These are phyloP conservation scores for Magallana nippona DNA, from an alignment of 2,888 invertebrate species.

Conservation along the genomic window DNA sequence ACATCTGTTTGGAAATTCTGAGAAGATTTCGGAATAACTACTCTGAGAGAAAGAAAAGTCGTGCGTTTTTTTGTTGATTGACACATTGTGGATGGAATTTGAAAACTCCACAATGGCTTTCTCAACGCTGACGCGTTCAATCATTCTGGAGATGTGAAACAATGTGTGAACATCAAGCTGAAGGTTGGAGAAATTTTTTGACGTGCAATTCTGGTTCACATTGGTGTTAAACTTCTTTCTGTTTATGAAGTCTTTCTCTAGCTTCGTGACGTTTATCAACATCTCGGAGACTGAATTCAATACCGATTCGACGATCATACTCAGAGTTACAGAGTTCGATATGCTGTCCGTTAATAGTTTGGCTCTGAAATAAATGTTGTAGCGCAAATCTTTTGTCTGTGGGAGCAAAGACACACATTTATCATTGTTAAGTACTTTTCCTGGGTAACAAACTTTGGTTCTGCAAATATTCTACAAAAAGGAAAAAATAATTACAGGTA, in stretches of 20 bases:
- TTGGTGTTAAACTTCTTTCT: neutral
- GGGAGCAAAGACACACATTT: slow-evolving; percentile 29
- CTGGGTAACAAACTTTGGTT: slow-evolving; percentile 35
- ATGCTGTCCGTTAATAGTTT: neutral
- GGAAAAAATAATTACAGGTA: neutral
- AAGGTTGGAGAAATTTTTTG: neutral
- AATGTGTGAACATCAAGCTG: neutral
- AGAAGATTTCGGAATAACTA: neutral
- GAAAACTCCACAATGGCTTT: neutral
- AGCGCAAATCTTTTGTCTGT: slow-evolving; percentile 36
- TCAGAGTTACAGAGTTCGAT: neutral
- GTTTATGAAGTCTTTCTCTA: neutral
- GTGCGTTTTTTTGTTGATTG: neutral
- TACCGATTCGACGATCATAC: neutral
- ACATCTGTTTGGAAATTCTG: no score
- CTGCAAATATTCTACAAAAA: slow-evolving; percentile 36
- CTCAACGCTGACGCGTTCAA: neutral
- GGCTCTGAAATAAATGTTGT: slow-evolving; percentile 14
- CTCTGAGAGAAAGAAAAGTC: neutral
- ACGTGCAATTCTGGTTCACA: neutral
- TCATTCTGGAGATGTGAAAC: neutral
- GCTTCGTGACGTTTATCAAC: neutral
- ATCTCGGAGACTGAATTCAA: neutral
- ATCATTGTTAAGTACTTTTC: slow-evolving; percentile 18
- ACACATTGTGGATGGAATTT: neutral